phyloP scores from a whole-genome alignment of 2,113 vertebrate genomes.

The Apaloderma vittatum region DNA sequence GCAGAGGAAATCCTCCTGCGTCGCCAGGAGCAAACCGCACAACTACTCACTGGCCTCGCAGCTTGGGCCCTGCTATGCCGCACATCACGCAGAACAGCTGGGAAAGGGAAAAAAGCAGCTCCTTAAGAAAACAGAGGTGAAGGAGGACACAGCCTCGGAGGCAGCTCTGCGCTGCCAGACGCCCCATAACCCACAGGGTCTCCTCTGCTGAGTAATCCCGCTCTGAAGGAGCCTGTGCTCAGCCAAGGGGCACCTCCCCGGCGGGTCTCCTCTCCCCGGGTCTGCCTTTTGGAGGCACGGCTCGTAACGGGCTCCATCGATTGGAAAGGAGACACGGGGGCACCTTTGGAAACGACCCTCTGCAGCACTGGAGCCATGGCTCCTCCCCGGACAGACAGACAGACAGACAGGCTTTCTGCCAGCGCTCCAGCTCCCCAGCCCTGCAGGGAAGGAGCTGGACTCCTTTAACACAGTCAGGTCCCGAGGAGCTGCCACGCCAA shows the following conservation, averaged over 20 bases:
- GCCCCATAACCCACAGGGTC: background rate
- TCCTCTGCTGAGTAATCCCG: background rate
- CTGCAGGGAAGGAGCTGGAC: background rate
- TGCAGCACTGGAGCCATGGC: fast-evolving
- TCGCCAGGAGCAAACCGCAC: background rate
- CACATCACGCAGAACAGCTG: background rate
- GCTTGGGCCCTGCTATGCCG: background rate
- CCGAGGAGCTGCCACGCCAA: fast-evolving
- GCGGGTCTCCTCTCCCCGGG: background rate
- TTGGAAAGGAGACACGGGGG: background rate
- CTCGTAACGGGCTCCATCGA: fast-evolving
- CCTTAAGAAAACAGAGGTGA: background rate
- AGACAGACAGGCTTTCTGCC: background rate
- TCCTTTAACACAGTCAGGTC: background rate
- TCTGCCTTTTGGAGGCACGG: background rate
- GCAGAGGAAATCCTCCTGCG: background rate
- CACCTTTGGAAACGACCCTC: background rate
- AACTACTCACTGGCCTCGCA: too few relatives aligned
- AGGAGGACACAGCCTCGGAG: background rate
- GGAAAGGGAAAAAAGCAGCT: background rate
- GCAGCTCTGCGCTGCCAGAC: background rate
- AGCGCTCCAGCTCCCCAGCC: background rate
- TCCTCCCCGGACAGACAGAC: background rate
- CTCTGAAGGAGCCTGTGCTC: background rate
- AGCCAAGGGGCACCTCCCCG: background rate